A percentile compares a stretch with the other conserved stretches of the same genome.
Evolutionary conservation across 2,113 vertebrate species (phyloP).

Genomic region (Urocitellus parryii): DNA sequence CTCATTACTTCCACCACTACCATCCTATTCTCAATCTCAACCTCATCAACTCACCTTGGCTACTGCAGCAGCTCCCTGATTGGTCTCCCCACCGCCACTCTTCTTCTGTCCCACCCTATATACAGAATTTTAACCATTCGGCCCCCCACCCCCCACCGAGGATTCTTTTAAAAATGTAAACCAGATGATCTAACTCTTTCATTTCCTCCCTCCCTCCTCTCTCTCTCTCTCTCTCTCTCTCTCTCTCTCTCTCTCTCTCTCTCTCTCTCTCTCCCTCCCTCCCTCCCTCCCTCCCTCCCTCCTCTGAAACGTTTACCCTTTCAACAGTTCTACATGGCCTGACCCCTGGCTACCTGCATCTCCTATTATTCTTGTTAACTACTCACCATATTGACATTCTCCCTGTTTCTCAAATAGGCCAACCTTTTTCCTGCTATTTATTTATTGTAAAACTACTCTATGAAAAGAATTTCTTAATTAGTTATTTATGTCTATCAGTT

Average conservation of each 20-base stretch:
- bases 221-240: no score
- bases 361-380: not conserved
- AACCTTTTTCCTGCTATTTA: conserved; percentile 26
- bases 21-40: not conserved
- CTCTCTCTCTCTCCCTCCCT: no score
- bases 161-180: not conserved
- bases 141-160: not conserved
- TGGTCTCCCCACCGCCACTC: not conserved
- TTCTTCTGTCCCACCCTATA: not conserved
- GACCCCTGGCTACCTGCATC: not conserved
- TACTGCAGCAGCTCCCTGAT: not conserved
- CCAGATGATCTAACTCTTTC: not conserved
- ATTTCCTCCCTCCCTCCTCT: not conserved
- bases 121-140: not conserved
- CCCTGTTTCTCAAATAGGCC: conserved; percentile 32
- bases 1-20: not conserved
- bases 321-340: not conserved
- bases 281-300: not conserved
- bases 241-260: no score
- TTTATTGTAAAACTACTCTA: conserved; percentile 28
- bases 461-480: conserved; percentile 55
- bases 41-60: not conserved
- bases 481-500: not conserved
- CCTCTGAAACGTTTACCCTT: not conserved
- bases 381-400: conserved; percentile 9